Percentiles rank a stretch among this genome's conserved stretches.
Evolutionary conservation across 2,113 vertebrate species (phyloP).

Genomic region (Regulus satrapa): DNA sequence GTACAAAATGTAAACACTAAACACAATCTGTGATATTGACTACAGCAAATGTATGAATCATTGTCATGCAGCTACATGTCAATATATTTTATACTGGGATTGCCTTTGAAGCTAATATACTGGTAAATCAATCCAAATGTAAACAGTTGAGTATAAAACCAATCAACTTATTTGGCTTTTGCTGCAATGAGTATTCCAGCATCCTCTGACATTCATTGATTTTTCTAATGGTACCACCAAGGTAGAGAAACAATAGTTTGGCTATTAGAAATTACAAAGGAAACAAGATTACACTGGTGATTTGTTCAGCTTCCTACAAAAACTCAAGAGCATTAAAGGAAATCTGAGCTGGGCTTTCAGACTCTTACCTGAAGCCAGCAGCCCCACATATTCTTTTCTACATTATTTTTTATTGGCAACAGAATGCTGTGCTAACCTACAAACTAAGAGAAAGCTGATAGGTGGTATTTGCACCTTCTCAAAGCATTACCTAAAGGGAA

Average conservation of each 20-base stretch:
- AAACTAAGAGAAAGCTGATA: not conserved
- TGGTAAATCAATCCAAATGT: slow-evolving; percentile 22
- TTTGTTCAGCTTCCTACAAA: not conserved
- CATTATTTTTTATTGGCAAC: not conserved
- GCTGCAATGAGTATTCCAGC: not conserved
- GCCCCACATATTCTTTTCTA: not conserved
- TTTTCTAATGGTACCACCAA: not conserved
- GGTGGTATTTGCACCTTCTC: not conserved
- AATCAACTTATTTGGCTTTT: not conserved
- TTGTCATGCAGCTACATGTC: not conserved
- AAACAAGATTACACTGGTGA: not conserved
- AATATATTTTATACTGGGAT: not conserved
- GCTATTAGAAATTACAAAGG: not conserved
- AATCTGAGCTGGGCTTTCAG: not conserved
- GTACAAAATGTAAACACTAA: not conserved
- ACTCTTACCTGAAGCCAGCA: not conserved
- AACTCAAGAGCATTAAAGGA: not conserved
- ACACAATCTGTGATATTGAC: slow-evolving; percentile 45
- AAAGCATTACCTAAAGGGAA: not conserved
- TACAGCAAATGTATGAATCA: slow-evolving; percentile 30
- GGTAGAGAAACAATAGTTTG: not conserved
- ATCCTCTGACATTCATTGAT: not conserved
- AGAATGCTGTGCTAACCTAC: not conserved
- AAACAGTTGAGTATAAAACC: not conserved
- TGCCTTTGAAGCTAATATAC: not conserved